These are phyloP conservation scores for Paralinhomoeus sp. DNA, from an alignment of 2,888 invertebrate species.

Conservation along the genomic window DNA sequence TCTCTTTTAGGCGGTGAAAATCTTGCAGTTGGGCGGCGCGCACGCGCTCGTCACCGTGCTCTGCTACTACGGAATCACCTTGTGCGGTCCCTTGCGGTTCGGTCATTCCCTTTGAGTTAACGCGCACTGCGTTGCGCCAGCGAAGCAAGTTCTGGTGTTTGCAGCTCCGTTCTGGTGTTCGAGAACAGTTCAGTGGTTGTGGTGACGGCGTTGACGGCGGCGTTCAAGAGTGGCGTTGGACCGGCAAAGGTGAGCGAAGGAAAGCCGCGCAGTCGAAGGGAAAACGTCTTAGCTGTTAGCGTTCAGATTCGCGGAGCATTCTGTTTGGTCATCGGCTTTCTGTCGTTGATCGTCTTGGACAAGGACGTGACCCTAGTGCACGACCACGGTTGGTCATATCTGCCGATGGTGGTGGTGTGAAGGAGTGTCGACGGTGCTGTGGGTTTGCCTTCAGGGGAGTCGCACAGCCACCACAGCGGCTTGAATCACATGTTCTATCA, in stretches of 20 bases:
- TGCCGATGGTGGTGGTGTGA: no score
- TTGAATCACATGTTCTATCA: slow-evolving; percentile 32
- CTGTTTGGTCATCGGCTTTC: slow-evolving; percentile 30
- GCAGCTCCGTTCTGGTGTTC: slow-evolving; percentile 29
- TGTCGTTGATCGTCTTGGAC: slow-evolving; percentile 33
- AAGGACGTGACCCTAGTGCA: slow-evolving; percentile 28
- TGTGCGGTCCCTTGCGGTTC: slow-evolving; percentile 33
- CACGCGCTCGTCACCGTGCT: slow-evolving; percentile 28
- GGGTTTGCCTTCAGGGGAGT: slow-evolving; percentile 21
- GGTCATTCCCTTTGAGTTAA: neutral
- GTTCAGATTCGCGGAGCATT: slow-evolving; percentile 14
- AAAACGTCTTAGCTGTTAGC: no score
- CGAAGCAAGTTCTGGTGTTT: neutral
- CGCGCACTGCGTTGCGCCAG: no score
- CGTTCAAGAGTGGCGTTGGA: slow-evolving; percentile 28
- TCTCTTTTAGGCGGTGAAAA: slow-evolving; percentile 28
- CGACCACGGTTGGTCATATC: slow-evolving; percentile 27
- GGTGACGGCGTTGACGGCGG: slow-evolving; percentile 29
- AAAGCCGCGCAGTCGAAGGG: no score
- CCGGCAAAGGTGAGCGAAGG: slow-evolving; percentile 28
- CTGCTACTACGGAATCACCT: slow-evolving; percentile 35
- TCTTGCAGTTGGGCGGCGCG: slow-evolving; percentile 27
- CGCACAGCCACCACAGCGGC: slow-evolving; percentile 29
- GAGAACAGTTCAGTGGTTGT: slow-evolving; percentile 33
- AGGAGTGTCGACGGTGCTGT: no score